Percentiles rank a stretch among this genome's conserved stretches.
phyloP scores from a whole-genome alignment of 2,888 invertebrate species.

The Eupithecia inturbata region DNA sequence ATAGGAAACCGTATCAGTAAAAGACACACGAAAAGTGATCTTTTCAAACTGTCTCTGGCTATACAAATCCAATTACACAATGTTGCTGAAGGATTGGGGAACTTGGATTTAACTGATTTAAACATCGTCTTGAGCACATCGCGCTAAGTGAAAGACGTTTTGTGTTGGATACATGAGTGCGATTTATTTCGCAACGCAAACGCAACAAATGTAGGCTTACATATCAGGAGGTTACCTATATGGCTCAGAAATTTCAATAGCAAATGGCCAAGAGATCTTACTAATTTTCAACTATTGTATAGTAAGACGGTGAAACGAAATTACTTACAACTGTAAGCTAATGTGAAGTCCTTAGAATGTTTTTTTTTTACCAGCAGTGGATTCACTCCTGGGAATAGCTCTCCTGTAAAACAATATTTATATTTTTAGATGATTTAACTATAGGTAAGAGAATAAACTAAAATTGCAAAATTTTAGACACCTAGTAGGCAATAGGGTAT shows the following conservation, averaged over 20 bases:
- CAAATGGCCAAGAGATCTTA: background rate
- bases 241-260: background rate
- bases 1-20: background rate
- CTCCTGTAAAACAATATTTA: background rate
- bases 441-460: background rate
- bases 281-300: background rate
- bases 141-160: background rate
- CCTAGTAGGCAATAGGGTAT: no score
- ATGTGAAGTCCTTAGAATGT: no score
- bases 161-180: background rate
- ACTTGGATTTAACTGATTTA: background rate
- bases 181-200: background rate
- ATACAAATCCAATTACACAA: background rate
- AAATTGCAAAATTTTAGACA: no score
- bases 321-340: background rate
- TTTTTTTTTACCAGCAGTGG: no score
- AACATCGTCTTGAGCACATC: background rate
- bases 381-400: background rate
- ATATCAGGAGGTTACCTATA: background rate
- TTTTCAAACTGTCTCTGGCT: background rate
- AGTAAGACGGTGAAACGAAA: background rate
- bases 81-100: background rate
- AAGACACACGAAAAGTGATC: background rate
- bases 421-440: background rate
- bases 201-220: background rate